phyloP scores from a whole-genome alignment of 2,888 invertebrate species.

The Luffia ferchaultella region DNA sequence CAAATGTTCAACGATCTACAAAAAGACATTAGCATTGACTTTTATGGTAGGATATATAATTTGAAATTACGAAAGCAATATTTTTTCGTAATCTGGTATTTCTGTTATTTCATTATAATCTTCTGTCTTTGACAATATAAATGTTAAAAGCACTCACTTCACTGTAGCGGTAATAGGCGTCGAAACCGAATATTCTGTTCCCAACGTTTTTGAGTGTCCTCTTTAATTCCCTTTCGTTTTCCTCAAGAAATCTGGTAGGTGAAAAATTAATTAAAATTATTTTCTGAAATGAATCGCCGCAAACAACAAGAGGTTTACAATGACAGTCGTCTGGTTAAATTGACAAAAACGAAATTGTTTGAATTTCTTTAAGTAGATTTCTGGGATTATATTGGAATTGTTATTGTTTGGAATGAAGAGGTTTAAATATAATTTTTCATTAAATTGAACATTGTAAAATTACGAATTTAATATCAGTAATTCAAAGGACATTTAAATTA shows the following conservation, averaged over 20 bases:
- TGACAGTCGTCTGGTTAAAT: background rate
- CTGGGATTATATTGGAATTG: background rate
- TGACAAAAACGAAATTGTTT: background rate
- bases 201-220: slow-evolving; percentile 11
- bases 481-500: too few species aligned
- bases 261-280: background rate
- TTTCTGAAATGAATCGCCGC: background rate
- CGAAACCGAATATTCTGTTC: slow-evolving; percentile 24
- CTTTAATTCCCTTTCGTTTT: slow-evolving; percentile 17
- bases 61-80: background rate
- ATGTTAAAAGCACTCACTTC: slow-evolving; percentile 25
- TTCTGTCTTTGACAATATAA: background rate
- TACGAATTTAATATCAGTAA: too few species aligned
- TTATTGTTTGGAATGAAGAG: background rate
- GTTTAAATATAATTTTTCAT: too few species aligned
- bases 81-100: background rate
- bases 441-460: too few species aligned
- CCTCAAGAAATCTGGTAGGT: slow-evolving; percentile 25
- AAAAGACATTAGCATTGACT: too few species aligned
- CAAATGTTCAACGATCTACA: slow-evolving; percentile 37
- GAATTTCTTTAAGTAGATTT: background rate
- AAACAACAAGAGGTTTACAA: background rate
- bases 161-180: slow-evolving; percentile 33
- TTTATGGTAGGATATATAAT: too few species aligned
- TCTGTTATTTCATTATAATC: background rate